Base-by-base conservation (phyloP, 2,113 vertebrate genomes). In the Stigmatopora argus region DNA sequence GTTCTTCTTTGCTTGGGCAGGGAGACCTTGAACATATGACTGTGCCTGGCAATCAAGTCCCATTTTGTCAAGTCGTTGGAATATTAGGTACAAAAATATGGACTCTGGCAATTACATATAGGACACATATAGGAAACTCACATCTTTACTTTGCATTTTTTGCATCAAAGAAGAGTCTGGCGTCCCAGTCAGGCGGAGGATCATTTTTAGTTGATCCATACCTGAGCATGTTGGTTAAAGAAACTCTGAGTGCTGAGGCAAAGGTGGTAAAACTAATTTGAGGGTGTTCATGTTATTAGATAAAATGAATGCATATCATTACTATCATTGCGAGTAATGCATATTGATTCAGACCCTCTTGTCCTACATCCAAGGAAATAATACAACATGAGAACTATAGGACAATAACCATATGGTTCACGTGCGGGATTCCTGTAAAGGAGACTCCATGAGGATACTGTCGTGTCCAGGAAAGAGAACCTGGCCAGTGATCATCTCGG, bases 71-170 rank as follows among this genome's bases (percentile, higher is more conserved):
- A 34, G 44, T 17, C 48, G 45, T 55, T 26, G 12, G 11, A 21
- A 52, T 34, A 38, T 2, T 9, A 2, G 64, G 10, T 52, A 8
- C 6, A 5, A 9, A n/a, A 18, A 41, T 41, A 31, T 19, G 18
- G 6, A 38, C n/a, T 56, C 23, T 56, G 7, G 10, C 15, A 23
- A 26, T 23, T 11, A 35, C 3, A 18, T 1, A 31, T 0, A 10
- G 53, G 10, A 35, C 2, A 18, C 1, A 31, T 0, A 3, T 7
- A 57, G 7, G 53, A 46, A 78, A 77, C 81, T 41, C 81, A 92
- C 92, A 69, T 93, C 91, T 85, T 88, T 87, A 73, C 90, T 93
- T 78, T 93, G 90, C 92, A 93, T 93, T 79, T 89, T 92, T 78
- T 86, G 74, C 55, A 92, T 81, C 62, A 93, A 79, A 11, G 84